Base-by-base conservation (phyloP, 2,797 vertebrate genomes). In the Acridotheres tristis region DNA sequence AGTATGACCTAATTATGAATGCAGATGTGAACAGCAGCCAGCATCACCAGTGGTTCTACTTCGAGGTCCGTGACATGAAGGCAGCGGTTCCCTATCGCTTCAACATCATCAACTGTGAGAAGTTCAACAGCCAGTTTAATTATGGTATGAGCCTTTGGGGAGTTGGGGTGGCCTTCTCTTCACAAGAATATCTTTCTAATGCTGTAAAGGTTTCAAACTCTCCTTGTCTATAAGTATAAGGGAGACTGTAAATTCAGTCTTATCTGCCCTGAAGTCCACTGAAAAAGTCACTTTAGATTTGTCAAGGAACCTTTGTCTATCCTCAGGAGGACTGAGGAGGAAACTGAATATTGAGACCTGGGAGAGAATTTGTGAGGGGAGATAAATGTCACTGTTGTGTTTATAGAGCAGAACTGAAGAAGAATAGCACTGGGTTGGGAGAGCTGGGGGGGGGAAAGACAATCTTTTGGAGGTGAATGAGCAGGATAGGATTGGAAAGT, bases 61-160 rank as follows among this genome's bases (percentile, higher is more conserved):
- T 99, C 57, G 98, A 98, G 96, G 98, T 99, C 94, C 98, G 98
- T 50, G 97, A 97, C 73, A 99, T 99, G 99, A 96, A 87, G 93
- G 87, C 97, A 1, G 94, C 95, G 0, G 54, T 98, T 68, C 95
- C 98, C 9, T 99, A 99, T 85, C 98, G 98, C 51, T 99, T 99
- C 97, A 99, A 99, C 80, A 21, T 99, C 96, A 98, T 99, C 98
- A 99, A 99, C 97, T 99, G 99, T 90, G 99, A 99, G 98, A 99
- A 99, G 97, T 88, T 96, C 94, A 99, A 99, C 97, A 99, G 99
- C 95, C 99, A 99, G 77, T 99, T 99, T 97, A 99, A 99, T 97
- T 99, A 99, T 1, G 99, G 99, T 99, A 98, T 69, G 98, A 83
- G 25, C 55, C 76, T 50, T 9, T 14, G 51, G 73, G 65, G 74